Evolutionary conservation across 2,797 vertebrate species (phyloP), one percentile per base, ranked within the genome.

Genomic region (Podargus strigoides): DNA sequence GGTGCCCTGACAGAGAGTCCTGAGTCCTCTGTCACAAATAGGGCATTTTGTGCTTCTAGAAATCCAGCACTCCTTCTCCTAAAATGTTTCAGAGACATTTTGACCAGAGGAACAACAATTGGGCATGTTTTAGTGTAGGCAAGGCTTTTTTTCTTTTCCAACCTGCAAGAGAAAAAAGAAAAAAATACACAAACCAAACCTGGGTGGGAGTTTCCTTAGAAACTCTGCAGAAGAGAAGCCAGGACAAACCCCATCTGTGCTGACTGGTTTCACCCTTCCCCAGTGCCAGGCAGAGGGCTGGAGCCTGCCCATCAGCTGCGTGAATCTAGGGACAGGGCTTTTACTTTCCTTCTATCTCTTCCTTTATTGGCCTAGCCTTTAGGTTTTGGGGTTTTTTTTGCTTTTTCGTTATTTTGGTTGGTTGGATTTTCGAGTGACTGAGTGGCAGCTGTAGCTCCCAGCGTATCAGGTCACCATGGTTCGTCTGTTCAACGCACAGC

Each of bases 31-130:
- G 27, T 55, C 59, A 21, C 27, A 32, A 67, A 39, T 5, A 36
- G 75, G 41, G 0, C 64, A 34, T 27, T 64, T 36, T 60, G 49
- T 89, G 72, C 82, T 68, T 87, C 59, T 56, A 77, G 58, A 89
- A 89, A 41, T 30, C 16, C 27, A 1, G 49, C 90, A 62, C 37
- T 42, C 52, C 74, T 89, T 52, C 21, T 56, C 47, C 52, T 39
- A 60, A 80, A 92, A 76, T 8, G 22, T 87, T 89, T 89, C 53
- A 50, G 80, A 93, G 85, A 26, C 82, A 8, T 93, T 95, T 89
- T 93, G 91, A 96, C 79, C 60, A 42, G 60, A 70, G 82, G 28
- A 95, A 79, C 76, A 88, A 58, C 7, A 83, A 53, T 22, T 34
- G 52, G 16, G 60, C 19, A 2, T 47, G 22, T 77, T 80, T 87